Evolutionary conservation across 2,113 vertebrate genomes (phyloP), one percentile per base, ranked within the genome.

Genomic region (Thamnaconus septentrionalis): DNA sequence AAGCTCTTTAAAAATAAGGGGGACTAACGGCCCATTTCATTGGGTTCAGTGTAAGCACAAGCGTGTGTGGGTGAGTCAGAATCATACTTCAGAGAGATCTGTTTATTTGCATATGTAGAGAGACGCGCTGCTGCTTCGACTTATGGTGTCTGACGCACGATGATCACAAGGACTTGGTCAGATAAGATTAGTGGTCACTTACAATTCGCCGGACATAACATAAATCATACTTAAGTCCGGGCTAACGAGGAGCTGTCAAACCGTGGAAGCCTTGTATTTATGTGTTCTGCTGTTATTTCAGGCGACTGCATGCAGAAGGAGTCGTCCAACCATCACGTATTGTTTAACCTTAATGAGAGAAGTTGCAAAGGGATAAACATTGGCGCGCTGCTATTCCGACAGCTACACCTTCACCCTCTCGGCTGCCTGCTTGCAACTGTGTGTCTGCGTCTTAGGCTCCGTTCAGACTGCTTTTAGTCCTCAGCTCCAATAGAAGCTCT

Each of bases 61-160:
- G 47, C 10, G 47, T 4, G 7, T 46, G 59, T 47, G 10, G 49
- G 53, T 74, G 18, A 7, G 39, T 39, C 82, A 79, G 85, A 85
- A 76, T 80, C 85, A 83, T 80, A 87, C 18, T 31, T 31, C 90
- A 84, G 85, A 79, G 57, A 66, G 75, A 73, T 44, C 47, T 76
- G 79, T 91, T 94, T 93, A 92, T 92, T 94, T 93, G 89, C 83
- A 82, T 89, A 89, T 92, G 89, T 91, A 90, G 89, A 91, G 92
- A 92, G 89, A 93, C 84, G 83, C 78, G 89, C 91, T 90, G 71
- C 71, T 80, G 75, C 69, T 31, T 31, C 18, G 18, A 31, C 18
- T 31, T 31, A 31, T 31, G 18, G 18, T 31, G 18, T 31, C 18
- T 69, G 90, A 92, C 90, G 88, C 85, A 94, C 92, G 91, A 90